Evolutionary conservation across 2,888 invertebrate species (phyloP).

Genomic region (Drosophila suboccidentalis): DNA sequence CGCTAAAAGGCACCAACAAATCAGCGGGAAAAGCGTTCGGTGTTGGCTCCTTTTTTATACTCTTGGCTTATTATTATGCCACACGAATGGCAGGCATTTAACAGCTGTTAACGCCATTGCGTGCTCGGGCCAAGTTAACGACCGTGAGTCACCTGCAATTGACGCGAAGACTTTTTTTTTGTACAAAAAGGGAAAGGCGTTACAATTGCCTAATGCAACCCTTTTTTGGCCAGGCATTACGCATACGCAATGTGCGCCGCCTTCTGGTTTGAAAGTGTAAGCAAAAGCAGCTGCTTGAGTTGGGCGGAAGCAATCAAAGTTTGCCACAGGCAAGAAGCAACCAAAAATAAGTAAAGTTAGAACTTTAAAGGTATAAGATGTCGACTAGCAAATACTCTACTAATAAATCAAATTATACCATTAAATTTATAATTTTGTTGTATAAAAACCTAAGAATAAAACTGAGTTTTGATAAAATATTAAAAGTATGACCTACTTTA

Average conservation of each 20-base stretch:
- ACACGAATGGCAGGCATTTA: conserved; percentile 73
- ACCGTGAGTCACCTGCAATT: conserved; percentile 78
- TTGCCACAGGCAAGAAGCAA: conserved; percentile 50
- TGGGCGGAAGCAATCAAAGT: conserved; percentile 66
- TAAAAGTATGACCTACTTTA: too few relatives aligned
- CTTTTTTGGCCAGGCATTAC: conserved; percentile 60
- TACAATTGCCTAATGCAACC: conserved; percentile 49
- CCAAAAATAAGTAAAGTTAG: conserved; percentile 5
- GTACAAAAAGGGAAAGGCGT: neutral
- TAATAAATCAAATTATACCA: neutral
- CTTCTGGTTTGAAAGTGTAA: conserved; percentile 26
- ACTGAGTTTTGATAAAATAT: neutral
- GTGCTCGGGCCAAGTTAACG: conserved; percentile 61
- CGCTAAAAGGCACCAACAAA: conserved; percentile 56
- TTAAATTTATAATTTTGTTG: neutral
- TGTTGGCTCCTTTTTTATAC: conserved; percentile 17
- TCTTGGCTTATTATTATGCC: conserved; percentile 72
- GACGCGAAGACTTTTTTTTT: conserved; percentile 44
- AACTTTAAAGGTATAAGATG: neutral
- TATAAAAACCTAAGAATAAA: neutral
- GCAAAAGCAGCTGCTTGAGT: conserved; percentile 40
- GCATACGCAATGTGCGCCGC: conserved; percentile 66
- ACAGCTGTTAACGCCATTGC: conserved; percentile 71
- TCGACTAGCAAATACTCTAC: conserved; percentile 7
- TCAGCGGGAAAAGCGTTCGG: conserved; percentile 24